Evolutionary conservation across 2,113 vertebrate genomes (phyloP), one percentile per base, ranked within the genome.

Genomic region (Alligator mississippiensis): DNA sequence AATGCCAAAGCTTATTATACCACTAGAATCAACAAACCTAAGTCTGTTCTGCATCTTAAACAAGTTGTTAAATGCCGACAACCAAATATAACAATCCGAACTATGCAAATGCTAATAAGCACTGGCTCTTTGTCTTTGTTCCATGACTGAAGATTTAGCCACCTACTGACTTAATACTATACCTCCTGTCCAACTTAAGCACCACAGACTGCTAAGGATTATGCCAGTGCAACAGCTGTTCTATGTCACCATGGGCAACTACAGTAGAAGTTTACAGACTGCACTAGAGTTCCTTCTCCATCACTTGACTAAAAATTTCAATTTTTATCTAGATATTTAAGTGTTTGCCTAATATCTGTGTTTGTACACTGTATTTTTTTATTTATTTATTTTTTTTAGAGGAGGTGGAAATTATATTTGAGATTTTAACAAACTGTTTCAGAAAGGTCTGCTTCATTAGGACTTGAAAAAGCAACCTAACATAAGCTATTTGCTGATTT

Each of bases 91-190:
- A 90, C 74, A 70, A 88, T 82, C 27, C 77, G 58, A 95, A 90
- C 81, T 77, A 94, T 3, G 34, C 25, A 87, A 90, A 90, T 93
- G 84, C 68, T 86, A 82, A 55, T 63, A 85, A 90, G 38, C 80
- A 57, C 82, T 95, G 74, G 62, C 57, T 86, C 77, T 82, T 91
- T 88, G 80, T 68, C 59, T 92, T 95, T 95, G 62, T 88, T 93
- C 62, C 28, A 17, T 28, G 85, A 90, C 6, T 79, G 77, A 95
- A 94, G 68, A 94, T 89, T 90, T 92, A 96, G 95, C 87, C 74
- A 80, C 34, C 75, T 85, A 82, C 18, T 91, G 76, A 83, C 59
- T 90, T 80, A 55, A 76, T 25, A 90, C 11, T 25, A 25, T 38
- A 47, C 76, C 64, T 94, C 62, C 59, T 66, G 58, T 55, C 57